A percentile compares a stretch with the other conserved stretches of the same genome.
Evolutionary conservation across 37 sponge, comb jelly and placozoan species (phyloP).

Genomic region (Axinella damicornis): DNA sequence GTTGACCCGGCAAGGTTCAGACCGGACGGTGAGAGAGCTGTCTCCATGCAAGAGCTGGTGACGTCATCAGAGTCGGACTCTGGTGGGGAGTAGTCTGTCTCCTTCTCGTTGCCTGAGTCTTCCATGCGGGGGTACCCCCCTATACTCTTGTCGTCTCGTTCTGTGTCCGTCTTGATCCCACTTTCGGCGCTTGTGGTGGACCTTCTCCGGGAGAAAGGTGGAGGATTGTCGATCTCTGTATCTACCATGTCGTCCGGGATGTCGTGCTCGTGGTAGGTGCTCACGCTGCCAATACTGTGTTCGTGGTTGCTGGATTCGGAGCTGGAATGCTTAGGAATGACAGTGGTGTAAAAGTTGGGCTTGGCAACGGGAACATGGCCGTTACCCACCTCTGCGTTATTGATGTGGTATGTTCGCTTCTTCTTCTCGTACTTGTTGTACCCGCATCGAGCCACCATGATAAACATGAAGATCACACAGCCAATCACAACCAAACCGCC

Average conservation of each 20-base stretch:
- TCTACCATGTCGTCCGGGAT: slow-evolving; percentile 18
- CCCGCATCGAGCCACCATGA: background rate
- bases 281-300: slow-evolving; percentile 14
- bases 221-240: background rate
- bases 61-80: slow-evolving; percentile 62
- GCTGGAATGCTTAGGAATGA: background rate
- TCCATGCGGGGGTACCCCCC: slow-evolving; percentile 20
- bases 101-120: slow-evolving; percentile 22
- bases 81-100: slow-evolving; percentile 33
- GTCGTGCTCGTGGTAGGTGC: slow-evolving; percentile 47
- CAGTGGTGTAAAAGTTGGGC: background rate
- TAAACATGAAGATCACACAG: no score
- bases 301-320: no score
- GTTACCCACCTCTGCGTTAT: background rate
- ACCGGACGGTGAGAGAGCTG: slow-evolving; percentile 25
- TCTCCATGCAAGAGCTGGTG: slow-evolving; percentile 52
- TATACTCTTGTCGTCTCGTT: slow-evolving; percentile 24
- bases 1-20: slow-evolving; percentile 37
- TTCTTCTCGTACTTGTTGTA: background rate
- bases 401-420: slow-evolving; percentile 22
- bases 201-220: slow-evolving; percentile 6
- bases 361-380: background rate
- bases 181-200: slow-evolving; percentile 68
- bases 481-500: slow-evolving; percentile 6
- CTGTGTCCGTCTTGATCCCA: slow-evolving; percentile 69